Percentiles rank a stretch among this genome's conserved stretches.
Conservation (phyloP, 2,888 invertebrate species). For the Atethmia centrago region DNA sequence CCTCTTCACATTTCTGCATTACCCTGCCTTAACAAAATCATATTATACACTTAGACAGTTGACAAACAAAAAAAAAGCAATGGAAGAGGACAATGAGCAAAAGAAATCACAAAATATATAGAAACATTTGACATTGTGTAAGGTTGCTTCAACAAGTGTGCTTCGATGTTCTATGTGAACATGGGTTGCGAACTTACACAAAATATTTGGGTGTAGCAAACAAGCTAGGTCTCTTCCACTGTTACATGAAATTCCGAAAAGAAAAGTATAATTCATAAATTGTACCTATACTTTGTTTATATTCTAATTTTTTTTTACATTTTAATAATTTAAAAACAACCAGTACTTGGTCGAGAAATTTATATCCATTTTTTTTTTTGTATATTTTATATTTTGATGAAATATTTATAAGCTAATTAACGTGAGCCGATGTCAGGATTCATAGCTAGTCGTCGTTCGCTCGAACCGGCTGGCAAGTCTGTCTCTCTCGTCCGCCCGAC, state of each 20-base stretch:
- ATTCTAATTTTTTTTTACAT: constrained; percentile 91
- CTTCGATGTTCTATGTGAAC: constrained; percentile 64
- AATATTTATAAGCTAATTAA: constrained; percentile 91
- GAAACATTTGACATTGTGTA: constrained; percentile 82
- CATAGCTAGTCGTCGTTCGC: constrained; percentile 91
- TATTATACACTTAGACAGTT: constrained; percentile 88
- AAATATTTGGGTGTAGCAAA: constrained; percentile 79
- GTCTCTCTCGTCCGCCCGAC: constrained; percentile 81
- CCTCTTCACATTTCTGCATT: constrained; percentile 89
- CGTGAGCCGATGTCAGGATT: constrained; percentile 91
- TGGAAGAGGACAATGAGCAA: constrained; percentile 89
- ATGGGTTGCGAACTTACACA: constrained; percentile 72
- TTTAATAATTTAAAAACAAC: constrained; percentile 91
- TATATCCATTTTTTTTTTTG: constrained; percentile 90
- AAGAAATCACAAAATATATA: constrained; percentile 86
- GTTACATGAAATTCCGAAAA: constrained; percentile 88
- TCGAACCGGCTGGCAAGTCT: constrained; percentile 86
- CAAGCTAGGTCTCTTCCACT: constrained; percentile 84
- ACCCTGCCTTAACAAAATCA: constrained; percentile 90
- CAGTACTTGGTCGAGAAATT: constrained; percentile 90
- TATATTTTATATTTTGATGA: constrained; percentile 91
- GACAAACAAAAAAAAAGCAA: constrained; percentile 87
- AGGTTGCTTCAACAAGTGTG: constrained; percentile 77
- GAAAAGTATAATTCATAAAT: constrained; percentile 91
- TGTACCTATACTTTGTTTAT: constrained; percentile 91